These are phyloP conservation scores for Belgica antarctica DNA, from an alignment of 2,888 invertebrate genomes.

Conservation along the genomic window DNA sequence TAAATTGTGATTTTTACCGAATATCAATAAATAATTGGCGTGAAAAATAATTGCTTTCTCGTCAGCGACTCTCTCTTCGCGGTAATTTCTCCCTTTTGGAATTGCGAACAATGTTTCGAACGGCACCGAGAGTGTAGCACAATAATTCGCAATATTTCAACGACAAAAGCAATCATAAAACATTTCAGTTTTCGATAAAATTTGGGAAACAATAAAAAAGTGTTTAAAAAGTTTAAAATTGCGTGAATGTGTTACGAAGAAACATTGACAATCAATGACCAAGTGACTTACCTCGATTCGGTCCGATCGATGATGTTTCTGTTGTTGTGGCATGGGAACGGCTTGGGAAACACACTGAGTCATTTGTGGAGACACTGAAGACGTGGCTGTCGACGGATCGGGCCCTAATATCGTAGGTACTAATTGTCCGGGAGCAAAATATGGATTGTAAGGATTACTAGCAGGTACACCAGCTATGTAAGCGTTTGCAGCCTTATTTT, in stretches of 20 bases:
- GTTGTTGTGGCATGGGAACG: constrained; percentile 77
- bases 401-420: constrained; percentile 88
- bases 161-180: constrained; percentile 42
- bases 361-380: constrained; percentile 71
- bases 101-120: background rate
- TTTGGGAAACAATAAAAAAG: constrained; percentile 12
- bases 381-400: constrained; percentile 63
- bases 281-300: constrained; percentile 78
- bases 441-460: constrained; percentile 77
- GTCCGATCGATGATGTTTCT: constrained; percentile 92
- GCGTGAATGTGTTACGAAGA: background rate
- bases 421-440: constrained; percentile 83
- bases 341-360: constrained; percentile 78
- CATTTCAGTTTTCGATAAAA: background rate
- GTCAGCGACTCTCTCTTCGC: constrained; percentile 4
- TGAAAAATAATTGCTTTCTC: constrained; percentile 44
- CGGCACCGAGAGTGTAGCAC: background rate
- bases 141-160: constrained; percentile 40
- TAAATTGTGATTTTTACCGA: constrained; percentile 39
- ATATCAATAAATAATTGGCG: constrained; percentile 42
- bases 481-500: constrained; percentile 76
- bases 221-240: constrained; percentile 14
- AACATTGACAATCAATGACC: background rate
- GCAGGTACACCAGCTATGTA: constrained; percentile 89
- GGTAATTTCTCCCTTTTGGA: background rate